These are phyloP conservation scores for Caenorhabditis sp. DNA, from an alignment of 2,888 invertebrate genomes.

Conservation along the genomic window DNA sequence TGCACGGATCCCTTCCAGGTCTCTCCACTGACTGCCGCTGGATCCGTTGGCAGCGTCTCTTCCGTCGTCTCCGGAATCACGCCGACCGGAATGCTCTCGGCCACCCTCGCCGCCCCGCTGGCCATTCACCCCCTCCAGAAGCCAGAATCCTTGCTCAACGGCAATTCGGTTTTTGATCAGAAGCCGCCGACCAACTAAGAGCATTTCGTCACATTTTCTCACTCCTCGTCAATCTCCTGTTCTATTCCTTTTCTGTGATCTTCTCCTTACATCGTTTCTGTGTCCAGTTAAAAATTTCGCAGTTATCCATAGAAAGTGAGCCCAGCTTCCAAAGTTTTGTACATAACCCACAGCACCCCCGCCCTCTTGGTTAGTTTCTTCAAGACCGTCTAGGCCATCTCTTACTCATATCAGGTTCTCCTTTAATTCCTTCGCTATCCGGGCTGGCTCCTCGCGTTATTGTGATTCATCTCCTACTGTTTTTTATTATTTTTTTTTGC, in stretches of 20 bases:
- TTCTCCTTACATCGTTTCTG: background rate
- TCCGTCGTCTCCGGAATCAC: slow-evolving; percentile 27
- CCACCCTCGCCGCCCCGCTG: slow-evolving; percentile 36
- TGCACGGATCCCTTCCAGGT: slow-evolving; percentile 20
- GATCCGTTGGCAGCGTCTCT: slow-evolving; percentile 17
- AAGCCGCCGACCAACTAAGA: slow-evolving; percentile 8
- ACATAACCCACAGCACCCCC: slow-evolving; percentile 7
- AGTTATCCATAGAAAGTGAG: background rate
- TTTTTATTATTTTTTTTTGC: too few species aligned
- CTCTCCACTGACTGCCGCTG: slow-evolving; percentile 23
- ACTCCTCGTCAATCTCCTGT: slow-evolving; percentile 27
- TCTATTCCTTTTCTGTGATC: slow-evolving; percentile 51
- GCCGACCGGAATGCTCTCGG: slow-evolving; percentile 25
- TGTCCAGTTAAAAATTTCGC: background rate
- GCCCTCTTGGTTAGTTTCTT: slow-evolving; percentile 4
- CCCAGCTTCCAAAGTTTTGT: slow-evolving; percentile 20
- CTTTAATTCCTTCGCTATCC: background rate
- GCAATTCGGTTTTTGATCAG: slow-evolving; percentile 23
- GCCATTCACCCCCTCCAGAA: slow-evolving; percentile 28
- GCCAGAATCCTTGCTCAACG: slow-evolving; percentile 13
- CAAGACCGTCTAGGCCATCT: slow-evolving; percentile 38
- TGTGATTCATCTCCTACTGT: slow-evolving; percentile 19
- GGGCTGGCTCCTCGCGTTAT: slow-evolving; percentile 32
- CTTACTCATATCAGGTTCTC: slow-evolving; percentile 41
- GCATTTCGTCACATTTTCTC: background rate